A percentile compares a stretch with the other conserved stretches of the same genome.
Conservation (phyloP, 2,797 vertebrate species). For the Rhadinocentrus ornatus region DNA sequence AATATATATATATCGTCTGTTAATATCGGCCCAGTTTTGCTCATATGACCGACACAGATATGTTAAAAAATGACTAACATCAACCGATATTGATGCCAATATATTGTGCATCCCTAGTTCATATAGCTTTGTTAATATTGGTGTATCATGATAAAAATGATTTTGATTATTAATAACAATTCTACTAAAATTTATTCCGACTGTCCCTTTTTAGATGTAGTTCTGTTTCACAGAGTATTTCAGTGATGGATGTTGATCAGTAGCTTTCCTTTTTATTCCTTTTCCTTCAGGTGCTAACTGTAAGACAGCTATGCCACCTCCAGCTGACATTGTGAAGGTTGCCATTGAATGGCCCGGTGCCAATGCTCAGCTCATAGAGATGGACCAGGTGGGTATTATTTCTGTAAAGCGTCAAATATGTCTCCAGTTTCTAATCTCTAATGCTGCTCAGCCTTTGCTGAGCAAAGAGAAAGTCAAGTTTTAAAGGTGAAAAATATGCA, state of each 20-base stretch:
- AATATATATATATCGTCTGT: too few species aligned
- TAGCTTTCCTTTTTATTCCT: background rate
- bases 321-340: constrained; percentile 96
- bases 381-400: constrained; percentile 89
- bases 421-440: background rate
- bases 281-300: constrained; percentile 34
- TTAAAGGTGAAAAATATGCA: background rate
- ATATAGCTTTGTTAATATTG: background rate
- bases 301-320: constrained; percentile 85
- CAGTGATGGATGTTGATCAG: background rate
- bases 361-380: constrained; percentile 97
- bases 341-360: constrained; percentile 98
- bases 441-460: background rate
- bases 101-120: too few species aligned
- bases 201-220: background rate
- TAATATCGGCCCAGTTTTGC: too few species aligned
- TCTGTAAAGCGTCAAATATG: constrained; percentile 2
- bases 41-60: too few species aligned
- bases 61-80: too few species aligned
- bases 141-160: background rate
- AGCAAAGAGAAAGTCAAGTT: background rate
- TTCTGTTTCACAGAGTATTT: background rate
- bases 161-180: background rate
- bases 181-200: background rate
- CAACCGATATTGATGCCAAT: too few species aligned